Evolutionary conservation across 1,140 invertebrate species (phyloP).

Genomic region (Rhagoletis zephyria): DNA sequence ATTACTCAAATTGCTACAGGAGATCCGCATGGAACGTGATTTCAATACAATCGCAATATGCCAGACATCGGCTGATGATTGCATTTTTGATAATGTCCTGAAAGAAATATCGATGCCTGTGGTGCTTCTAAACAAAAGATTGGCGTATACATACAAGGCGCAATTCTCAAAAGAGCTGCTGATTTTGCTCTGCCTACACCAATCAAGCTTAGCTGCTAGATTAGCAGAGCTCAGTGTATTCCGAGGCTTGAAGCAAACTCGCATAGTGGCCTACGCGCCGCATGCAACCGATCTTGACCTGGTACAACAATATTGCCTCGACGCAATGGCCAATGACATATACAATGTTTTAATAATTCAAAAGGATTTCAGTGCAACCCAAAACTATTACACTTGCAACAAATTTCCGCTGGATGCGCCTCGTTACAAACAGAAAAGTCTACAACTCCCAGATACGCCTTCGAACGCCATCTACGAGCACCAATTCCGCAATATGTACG

Average conservation of each 20-base stretch:
- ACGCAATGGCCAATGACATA: conserved; percentile 18
- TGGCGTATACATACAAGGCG: background rate
- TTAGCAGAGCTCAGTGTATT: background rate
- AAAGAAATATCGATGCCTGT: background rate
- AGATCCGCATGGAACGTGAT: background rate
- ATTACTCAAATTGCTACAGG: background rate
- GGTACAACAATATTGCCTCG: background rate
- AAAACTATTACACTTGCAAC: conserved; percentile 59
- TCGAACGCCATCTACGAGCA: conserved; percentile 57
- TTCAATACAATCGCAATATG: background rate
- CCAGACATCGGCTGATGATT: background rate
- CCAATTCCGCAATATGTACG: conserved; percentile 63
- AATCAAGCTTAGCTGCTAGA: background rate
- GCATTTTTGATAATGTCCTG: background rate
- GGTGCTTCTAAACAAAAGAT: background rate
- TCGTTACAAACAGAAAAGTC: background rate
- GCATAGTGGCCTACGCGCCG: background rate
- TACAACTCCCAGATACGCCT: background rate
- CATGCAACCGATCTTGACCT: background rate
- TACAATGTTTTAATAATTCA: conserved; percentile 62
- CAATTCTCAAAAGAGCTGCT: background rate
- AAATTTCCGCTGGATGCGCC: background rate
- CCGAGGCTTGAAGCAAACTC: conserved; percentile 6
- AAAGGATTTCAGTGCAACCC: conserved; percentile 5
- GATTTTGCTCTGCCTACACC: background rate